Evolutionary conservation across 2,113 vertebrate genomes (phyloP), one percentile per base, ranked within the genome.

Genomic region (Corydoras sp.): DNA sequence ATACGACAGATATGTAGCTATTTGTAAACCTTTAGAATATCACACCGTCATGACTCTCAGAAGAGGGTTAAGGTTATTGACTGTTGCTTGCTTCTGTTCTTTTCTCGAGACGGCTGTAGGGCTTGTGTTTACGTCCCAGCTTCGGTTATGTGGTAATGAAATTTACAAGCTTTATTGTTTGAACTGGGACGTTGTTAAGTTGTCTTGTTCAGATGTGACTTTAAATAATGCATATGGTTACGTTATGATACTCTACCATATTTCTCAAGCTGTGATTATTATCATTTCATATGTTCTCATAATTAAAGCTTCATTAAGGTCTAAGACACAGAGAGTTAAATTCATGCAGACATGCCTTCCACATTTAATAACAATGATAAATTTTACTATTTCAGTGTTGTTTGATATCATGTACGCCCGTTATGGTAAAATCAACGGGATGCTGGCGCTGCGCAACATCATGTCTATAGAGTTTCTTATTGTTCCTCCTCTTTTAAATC

Each of bases 1-100:
- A 6, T 88, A 87, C n/a, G 87, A 92, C 62, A 77, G 82, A 12
- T 89, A 86, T 13, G 31, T 86, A 31, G 89, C 88, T 13, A 86
- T 91, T 11, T 85, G 89, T 56, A 83, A 86, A 3, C 87, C 89
- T n/a, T 76, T 90, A 70, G 51, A 85, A 4, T 91, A 90, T 48
- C 74, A 78, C 31, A 81, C 9, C 31, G 90, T 84, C 35, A 85
- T 91, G 69, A 89, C 86, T 2, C 59, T 31, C 7, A 55, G 58
- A 10, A 61, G 58, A 9, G 24, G 35, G 35, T 5, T 58, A 4
- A 43, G 60, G 14, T 80, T 32, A 0, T 64, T 3, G 61, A 29
- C 74, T 75, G 12, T 82, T 74, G 10, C 55, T 82, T 8, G 12
- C 82, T 4, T 65, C 3, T 65, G 35, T 18, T 49, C 70, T 10